A percentile compares a stretch with the other conserved stretches of the same genome.
Conservation (phyloP, 2,888 invertebrate genomes). For the Amiota minor region DNA sequence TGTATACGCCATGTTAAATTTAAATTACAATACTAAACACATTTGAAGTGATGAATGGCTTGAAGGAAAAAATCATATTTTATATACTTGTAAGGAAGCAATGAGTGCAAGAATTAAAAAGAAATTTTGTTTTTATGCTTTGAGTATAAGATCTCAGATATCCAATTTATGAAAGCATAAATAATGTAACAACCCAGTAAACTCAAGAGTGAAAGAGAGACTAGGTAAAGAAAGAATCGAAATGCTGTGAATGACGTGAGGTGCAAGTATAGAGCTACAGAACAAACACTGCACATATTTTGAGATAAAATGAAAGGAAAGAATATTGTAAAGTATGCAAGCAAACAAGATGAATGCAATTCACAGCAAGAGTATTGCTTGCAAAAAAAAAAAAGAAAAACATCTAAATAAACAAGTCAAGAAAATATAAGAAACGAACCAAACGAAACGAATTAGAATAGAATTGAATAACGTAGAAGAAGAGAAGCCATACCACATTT, state of each 20-base stretch:
- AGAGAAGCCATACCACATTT: neutral
- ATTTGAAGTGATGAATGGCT: neutral
- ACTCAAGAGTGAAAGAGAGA: too few species aligned
- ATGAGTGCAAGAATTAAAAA: neutral
- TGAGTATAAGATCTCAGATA: constrained; percentile 13
- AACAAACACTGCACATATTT: too few species aligned
- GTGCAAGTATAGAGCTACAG: too few species aligned
- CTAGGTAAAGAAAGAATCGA: too few species aligned
- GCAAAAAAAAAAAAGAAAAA: neutral
- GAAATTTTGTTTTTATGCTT: neutral
- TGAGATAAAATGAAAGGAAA: too few species aligned
- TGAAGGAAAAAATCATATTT: too few species aligned
- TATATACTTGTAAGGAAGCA: neutral
- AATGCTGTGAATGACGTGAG: too few species aligned
- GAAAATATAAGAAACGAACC: neutral
- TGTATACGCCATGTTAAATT: neutral
- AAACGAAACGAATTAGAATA: neutral
- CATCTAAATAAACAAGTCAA: constrained; percentile 14
- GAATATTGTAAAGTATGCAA: neutral
- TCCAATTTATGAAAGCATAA: constrained; percentile 17
- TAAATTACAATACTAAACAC: neutral
- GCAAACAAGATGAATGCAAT: constrained; percentile 24
- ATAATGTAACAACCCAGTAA: neutral
- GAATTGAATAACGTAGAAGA: neutral
- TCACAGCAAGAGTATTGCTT: constrained; percentile 8